A percentile compares a stretch with the other conserved stretches of the same genome.
Conservation (phyloP, 1,140 invertebrate species). For the Ridgeia piscesae region DNA sequence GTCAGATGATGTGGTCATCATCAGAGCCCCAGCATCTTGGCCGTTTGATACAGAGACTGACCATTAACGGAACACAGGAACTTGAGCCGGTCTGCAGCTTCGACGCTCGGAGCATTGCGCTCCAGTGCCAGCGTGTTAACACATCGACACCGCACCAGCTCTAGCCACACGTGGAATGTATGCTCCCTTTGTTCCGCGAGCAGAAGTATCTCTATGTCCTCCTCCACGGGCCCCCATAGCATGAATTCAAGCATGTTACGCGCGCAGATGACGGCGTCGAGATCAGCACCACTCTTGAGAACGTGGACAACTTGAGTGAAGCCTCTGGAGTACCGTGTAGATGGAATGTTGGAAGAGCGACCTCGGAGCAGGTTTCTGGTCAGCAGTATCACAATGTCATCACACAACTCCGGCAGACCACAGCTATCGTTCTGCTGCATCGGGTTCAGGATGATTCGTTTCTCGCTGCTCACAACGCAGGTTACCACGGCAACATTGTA, state of each 20-base stretch:
- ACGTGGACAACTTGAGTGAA: not conserved
- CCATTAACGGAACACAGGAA: conserved; percentile 7
- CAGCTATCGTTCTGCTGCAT: not conserved
- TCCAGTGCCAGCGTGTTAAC: not conserved
- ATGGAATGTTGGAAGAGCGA: not conserved
- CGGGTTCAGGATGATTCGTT: conserved; percentile 3
- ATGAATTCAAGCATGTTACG: conserved; percentile 11
- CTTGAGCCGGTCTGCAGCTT: conserved; percentile 10
- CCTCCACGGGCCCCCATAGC: conserved; percentile 18
- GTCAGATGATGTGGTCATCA: not conserved
- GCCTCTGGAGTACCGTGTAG: not conserved
- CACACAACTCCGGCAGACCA: not conserved
- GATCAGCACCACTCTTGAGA: not conserved
- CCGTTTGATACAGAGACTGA: not conserved
- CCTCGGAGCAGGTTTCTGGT: not conserved
- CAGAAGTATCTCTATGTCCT: conserved; percentile 6
- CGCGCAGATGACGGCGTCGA: not conserved
- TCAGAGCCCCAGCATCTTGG: not conserved
- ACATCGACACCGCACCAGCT: not conserved
- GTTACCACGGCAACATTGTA: not conserved
- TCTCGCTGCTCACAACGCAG: not conserved
- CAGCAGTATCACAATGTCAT: conserved; percentile 4
- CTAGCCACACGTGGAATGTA: conserved; percentile 15
- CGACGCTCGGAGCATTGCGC: not conserved
- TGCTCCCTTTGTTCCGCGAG: conserved; percentile 10